These are phyloP conservation scores for Caenorhabditis macrosperma DNA, from an alignment of 2,888 invertebrate genomes.

Conservation along the genomic window DNA sequence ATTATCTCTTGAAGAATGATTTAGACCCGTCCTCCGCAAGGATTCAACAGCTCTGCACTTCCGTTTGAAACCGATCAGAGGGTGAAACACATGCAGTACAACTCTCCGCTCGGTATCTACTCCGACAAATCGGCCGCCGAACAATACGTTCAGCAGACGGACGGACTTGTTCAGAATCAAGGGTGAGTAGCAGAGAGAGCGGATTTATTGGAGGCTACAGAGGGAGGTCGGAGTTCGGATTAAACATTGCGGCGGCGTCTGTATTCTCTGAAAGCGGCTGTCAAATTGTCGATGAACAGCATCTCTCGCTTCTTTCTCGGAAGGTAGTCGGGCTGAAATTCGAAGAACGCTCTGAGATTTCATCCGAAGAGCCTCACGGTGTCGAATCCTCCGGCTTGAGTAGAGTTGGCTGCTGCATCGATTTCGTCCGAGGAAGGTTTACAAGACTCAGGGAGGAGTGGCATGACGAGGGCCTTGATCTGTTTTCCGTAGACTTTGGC, in stretches of 20 bases:
- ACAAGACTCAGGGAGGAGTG: constrained; percentile 40
- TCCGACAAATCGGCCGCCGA: constrained; percentile 74
- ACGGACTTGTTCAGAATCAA: constrained; percentile 72
- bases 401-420: constrained; percentile 1
- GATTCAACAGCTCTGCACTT: constrained; percentile 69
- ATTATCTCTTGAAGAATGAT: background rate
- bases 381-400: constrained; percentile 38
- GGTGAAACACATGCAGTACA: constrained; percentile 71
- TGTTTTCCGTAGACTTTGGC: constrained; percentile 56
- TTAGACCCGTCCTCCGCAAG: constrained; percentile 65
- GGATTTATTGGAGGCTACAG: background rate
- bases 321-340: constrained; percentile 31
- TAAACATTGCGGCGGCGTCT: constrained; percentile 22
- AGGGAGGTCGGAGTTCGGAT: background rate
- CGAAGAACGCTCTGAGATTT: background rate
- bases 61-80: constrained; percentile 71
- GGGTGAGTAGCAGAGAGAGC: constrained; percentile 36
- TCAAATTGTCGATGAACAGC: constrained; percentile 44
- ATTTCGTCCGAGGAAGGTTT: constrained; percentile 8
- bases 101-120: constrained; percentile 69
- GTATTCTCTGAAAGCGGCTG: constrained; percentile 43
- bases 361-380: constrained; percentile 9
- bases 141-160: constrained; percentile 75
- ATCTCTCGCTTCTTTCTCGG: constrained; percentile 43
- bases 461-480: constrained; percentile 49